Conservation (phyloP, 92 coral and sea anemone genomes). For the Zoanthus sansibaricus region DNA sequence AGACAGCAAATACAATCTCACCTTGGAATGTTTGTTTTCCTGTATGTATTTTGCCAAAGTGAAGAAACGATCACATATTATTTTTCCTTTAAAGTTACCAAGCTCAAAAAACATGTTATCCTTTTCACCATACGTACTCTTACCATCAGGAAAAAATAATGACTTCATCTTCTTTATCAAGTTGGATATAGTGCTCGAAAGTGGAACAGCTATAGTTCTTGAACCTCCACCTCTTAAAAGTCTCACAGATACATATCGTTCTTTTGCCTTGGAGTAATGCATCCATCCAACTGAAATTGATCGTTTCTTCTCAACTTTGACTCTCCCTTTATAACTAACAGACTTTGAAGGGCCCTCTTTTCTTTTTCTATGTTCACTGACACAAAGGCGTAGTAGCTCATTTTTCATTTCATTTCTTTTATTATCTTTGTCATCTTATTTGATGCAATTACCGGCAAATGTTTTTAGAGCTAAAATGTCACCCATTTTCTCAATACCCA, state of each 20-base stretch:
- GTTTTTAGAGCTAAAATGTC: slow-evolving; percentile 33
- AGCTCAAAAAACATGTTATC: slow-evolving; percentile 43
- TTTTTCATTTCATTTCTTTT: slow-evolving; percentile 39
- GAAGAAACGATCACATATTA: slow-evolving; percentile 33
- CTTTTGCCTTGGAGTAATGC: slow-evolving; percentile 51
- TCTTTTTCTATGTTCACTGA: slow-evolving; percentile 22
- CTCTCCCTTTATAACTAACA: slow-evolving; percentile 17
- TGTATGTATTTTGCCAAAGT: slow-evolving; percentile 39
- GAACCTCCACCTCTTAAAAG: slow-evolving; percentile 38
- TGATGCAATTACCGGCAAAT: slow-evolving; percentile 27
- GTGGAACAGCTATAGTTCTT: slow-evolving; percentile 48
- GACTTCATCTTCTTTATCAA: slow-evolving; percentile 37
- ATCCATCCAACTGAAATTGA: slow-evolving; percentile 51
- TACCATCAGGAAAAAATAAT: slow-evolving; percentile 60
- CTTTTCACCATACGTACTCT: slow-evolving; percentile 47
- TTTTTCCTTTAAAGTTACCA: slow-evolving; percentile 52
- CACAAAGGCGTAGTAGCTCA: slow-evolving; percentile 26
- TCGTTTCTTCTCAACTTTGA: slow-evolving; percentile 30
- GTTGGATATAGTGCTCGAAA: slow-evolving; percentile 17
- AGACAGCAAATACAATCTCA: slow-evolving; percentile 44
- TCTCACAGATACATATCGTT: slow-evolving; percentile 50
- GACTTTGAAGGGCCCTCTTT: slow-evolving; percentile 27
- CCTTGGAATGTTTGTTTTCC: slow-evolving; percentile 37
- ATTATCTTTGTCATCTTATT: slow-evolving; percentile 33
- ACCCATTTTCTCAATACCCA: slow-evolving; percentile 36